These are phyloP conservation scores for Aurelia sp. DNA, from an alignment of 30 jellyfish, hydroid and myxozoan genomes.

Conservation along the genomic window DNA sequence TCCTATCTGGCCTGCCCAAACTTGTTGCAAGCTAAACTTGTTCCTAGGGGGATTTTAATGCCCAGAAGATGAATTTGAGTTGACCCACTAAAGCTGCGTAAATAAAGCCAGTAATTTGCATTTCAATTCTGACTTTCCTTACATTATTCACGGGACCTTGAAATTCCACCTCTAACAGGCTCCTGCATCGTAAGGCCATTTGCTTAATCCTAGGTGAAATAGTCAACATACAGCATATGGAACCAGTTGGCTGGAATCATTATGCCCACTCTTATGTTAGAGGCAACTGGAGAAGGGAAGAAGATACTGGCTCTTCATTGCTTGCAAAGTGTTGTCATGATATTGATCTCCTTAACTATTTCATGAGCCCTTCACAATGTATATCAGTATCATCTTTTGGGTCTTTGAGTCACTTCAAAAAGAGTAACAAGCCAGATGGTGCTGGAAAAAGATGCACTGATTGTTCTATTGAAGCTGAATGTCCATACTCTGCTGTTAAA, in stretches of 20 bases:
- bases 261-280: conserved; percentile 92
- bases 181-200: too few species aligned
- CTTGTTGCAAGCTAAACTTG: too few species aligned
- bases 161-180: too few species aligned
- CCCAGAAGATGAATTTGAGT: too few species aligned
- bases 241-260: conserved; percentile 96
- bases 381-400: conserved; percentile 81
- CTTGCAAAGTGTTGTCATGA: conserved; percentile 91
- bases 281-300: conserved; percentile 83
- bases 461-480: conserved; percentile 69
- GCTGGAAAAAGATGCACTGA: conserved; percentile 80
- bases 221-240: conserved; percentile 86
- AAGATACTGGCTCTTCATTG: conserved; percentile 70
- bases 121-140: too few species aligned
- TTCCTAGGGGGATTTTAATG: too few species aligned
- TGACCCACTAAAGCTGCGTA: too few species aligned
- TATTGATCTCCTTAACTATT: conserved; percentile 78
- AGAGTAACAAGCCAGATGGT: conserved; percentile 68
- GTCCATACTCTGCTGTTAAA: conserved; percentile 94
- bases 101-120: too few species aligned
- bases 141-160: too few species aligned
- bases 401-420: conserved; percentile 64
- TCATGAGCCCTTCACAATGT: conserved; percentile 76
- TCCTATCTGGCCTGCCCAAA: too few species aligned
- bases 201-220: conserved; percentile 66